Base-by-base conservation (phyloP, 2,888 invertebrate genomes). In the Celastrina argiolus region DNA sequence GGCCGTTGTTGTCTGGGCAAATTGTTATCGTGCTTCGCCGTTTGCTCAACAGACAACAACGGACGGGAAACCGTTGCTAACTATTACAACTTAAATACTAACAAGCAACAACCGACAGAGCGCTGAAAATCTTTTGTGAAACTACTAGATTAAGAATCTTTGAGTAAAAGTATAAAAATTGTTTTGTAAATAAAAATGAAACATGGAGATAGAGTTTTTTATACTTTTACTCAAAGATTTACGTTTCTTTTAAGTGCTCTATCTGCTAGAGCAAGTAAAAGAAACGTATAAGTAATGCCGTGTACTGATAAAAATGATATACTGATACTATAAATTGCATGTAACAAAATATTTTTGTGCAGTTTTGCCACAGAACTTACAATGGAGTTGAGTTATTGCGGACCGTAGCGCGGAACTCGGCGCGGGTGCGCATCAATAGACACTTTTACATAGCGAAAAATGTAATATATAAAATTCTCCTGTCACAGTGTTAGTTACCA, bases 101-200 rank as follows among this genome's bases (percentile, higher is more conserved):
- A 18, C 10, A 7, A 18, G 18, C 45, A 3, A 1, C 2, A 16
- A 18, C 22, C 28, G 56, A 41, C 4, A 41, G 14, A 41, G 14
- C 2, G 41, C n/a, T 41, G 14, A 41, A 31, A 31, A 31, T 6
- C 4, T 31, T 31, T 31, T 31, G 31, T 31, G 7, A 7, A 12
- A 14, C 4, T 41, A 41, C 41, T n/a, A 8, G n/a, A 41, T 4
- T 41, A 14, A 41, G 12, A 41, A 82, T 83, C 84, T 82, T 83
- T 76, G 78, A 2, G 7, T 12, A 36, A 7, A 36, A 36, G 1
- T 12, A 10, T 10, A 10, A 36, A 10, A 10, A 36, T 36, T 36
- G 8, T 36, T 36, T 31, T 31, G 5, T 31, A 31, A 31, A 31
- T 1, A 31, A n/a, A n/a, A n/a, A n/a, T n/a, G n/a, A n/a, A n/a